Conservation (phyloP, 2,797 vertebrate species). For the Cyclura pinguis region DNA sequence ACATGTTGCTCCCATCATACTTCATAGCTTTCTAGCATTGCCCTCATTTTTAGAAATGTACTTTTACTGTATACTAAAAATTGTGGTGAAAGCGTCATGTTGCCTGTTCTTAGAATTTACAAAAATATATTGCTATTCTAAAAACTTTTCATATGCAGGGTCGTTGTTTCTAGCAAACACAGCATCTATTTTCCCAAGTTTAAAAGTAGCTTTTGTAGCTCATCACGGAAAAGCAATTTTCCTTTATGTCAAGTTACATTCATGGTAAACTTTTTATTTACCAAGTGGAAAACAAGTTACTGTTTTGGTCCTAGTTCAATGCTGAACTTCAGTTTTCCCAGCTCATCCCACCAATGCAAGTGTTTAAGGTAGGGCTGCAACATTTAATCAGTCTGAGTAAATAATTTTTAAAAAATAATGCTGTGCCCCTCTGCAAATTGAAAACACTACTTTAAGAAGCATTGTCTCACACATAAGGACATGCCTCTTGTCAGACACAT, state of each 20-base stretch:
- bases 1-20: neutral
- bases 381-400: too few relatives aligned
- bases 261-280: neutral
- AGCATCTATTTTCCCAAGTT: neutral
- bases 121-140: neutral
- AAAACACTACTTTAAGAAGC: too few relatives aligned
- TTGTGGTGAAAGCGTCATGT: neutral
- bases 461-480: too few relatives aligned
- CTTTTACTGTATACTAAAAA: neutral
- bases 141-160: neutral
- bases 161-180: neutral
- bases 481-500: too few relatives aligned
- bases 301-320: neutral
- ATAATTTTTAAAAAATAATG: too few relatives aligned
- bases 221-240: neutral
- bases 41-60: neutral
- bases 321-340: neutral
- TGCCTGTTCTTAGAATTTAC: neutral
- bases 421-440: too few relatives aligned
- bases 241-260: too few relatives aligned
- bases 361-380: too few relatives aligned
- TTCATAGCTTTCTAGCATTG: too few relatives aligned
- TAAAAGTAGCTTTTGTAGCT: neutral
- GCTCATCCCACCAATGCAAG: neutral
- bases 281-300: neutral